These are phyloP conservation scores for Drosophila siamana DNA, from an alignment of 2,888 invertebrate species.

Conservation along the genomic window DNA sequence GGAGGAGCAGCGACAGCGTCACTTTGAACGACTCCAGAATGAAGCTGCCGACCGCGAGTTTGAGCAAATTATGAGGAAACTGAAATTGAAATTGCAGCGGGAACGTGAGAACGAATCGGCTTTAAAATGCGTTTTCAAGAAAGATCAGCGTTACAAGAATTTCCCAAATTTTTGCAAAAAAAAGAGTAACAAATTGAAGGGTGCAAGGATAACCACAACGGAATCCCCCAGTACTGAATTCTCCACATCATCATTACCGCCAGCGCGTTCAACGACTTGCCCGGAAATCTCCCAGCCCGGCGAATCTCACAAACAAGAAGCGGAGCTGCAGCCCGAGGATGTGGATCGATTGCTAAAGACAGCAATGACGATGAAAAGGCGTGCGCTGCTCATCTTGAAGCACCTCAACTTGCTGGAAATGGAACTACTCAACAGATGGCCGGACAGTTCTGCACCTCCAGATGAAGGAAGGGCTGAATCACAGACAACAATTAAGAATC, in stretches of 20 bases:
- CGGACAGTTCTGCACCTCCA: background rate
- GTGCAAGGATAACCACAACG: background rate
- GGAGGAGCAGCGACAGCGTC: slow-evolving; percentile 4
- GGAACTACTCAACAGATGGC: slow-evolving; percentile 29
- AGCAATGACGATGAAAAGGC: slow-evolving; percentile 36
- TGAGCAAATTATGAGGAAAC: slow-evolving; percentile 22
- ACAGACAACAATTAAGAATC: background rate
- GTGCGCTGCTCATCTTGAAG: slow-evolving; percentile 44
- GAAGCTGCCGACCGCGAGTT: slow-evolving; percentile 38
- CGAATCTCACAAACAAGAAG: background rate
- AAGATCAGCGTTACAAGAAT: background rate
- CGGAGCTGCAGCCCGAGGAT: background rate
- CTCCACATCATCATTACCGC: background rate
- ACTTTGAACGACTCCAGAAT: slow-evolving; percentile 29
- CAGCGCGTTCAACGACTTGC: background rate
- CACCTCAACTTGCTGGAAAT: slow-evolving; percentile 45
- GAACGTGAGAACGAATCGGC: background rate
- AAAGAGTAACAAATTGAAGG: background rate
- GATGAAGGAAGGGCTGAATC: background rate
- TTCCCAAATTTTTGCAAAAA: background rate
- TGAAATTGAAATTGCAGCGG: slow-evolving; percentile 10
- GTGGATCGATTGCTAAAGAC: slow-evolving; percentile 9
- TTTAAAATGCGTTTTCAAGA: background rate
- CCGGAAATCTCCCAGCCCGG: background rate
- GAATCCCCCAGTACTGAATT: background rate